phyloP scores from a whole-genome alignment of 2,797 vertebrate genomes.

The Trachurus trachurus region DNA sequence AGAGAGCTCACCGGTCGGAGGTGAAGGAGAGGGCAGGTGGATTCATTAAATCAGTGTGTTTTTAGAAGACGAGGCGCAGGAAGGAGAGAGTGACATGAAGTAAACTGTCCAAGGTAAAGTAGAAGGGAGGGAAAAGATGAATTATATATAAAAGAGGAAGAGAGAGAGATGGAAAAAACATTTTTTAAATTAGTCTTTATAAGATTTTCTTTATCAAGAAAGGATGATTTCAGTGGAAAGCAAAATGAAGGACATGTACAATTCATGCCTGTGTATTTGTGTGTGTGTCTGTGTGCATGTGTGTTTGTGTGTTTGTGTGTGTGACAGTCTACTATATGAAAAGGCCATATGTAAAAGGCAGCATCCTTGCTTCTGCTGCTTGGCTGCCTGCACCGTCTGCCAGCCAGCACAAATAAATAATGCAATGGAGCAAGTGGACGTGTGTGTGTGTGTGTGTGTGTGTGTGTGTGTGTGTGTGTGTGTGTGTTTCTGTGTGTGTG shows the following conservation, averaged over 20 bases:
- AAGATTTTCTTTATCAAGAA: neutral
- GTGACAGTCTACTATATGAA: conserved; percentile 50
- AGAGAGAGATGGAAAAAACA: neutral
- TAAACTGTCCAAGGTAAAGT: neutral
- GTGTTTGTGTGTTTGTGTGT: conserved; percentile 17
- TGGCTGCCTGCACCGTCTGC: conserved; percentile 54
- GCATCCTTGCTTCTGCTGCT: conserved; percentile 49
- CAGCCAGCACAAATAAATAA: conserved; percentile 70
- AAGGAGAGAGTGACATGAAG: neutral
- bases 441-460: conserved; percentile 21
- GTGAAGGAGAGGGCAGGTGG: neutral
- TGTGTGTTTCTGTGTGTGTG: conserved; percentile 11
- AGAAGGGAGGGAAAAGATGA: no score
- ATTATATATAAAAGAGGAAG: neutral
- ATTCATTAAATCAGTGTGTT: neutral
- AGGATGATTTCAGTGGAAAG: conserved; percentile 40
- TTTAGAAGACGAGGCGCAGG: neutral
- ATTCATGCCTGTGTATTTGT: conserved; percentile 22
- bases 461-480: neutral
- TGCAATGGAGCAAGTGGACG: conserved; percentile 46
- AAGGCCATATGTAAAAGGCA: conserved; percentile 62
- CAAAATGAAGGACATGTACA: conserved; percentile 49
- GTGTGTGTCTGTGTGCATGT: conserved; percentile 18
- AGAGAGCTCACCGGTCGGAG: no score
- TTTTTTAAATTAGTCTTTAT: neutral